Evolutionary conservation across 1,140 invertebrate genomes (phyloP).

Genomic region (Drosophila arawakana): DNA sequence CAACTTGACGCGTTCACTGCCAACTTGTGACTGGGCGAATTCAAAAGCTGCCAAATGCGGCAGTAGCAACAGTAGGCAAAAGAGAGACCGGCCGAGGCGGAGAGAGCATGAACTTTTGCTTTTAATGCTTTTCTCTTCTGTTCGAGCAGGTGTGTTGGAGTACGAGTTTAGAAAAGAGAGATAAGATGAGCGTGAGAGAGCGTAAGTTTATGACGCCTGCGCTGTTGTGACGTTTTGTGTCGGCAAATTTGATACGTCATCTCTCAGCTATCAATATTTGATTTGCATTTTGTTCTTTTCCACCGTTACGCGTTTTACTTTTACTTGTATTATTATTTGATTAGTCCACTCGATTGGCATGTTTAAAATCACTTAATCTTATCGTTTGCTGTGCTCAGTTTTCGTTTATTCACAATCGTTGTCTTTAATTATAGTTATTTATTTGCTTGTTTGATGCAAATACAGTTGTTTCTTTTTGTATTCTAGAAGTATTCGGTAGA

Average conservation of each 20-base stretch:
- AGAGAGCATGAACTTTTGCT: constrained; percentile 33
- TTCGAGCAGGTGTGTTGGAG: constrained; percentile 43
- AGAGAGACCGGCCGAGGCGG: neutral
- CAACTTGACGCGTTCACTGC: constrained; percentile 40
- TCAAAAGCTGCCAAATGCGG: constrained; percentile 31
- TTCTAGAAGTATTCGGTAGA: neutral
- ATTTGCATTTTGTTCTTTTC: constrained; percentile 12
- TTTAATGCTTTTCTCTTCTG: constrained; percentile 16
- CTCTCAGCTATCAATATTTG: constrained; percentile 17
- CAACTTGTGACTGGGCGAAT: constrained; percentile 48
- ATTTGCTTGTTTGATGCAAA: neutral
- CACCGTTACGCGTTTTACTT: constrained; percentile 22
- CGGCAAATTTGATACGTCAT: constrained; percentile 29
- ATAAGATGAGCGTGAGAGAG: neutral
- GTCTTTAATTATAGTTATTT: neutral
- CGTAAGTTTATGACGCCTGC: constrained; percentile 45
- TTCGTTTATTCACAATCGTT: neutral
- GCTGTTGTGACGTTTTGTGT: constrained; percentile 15
- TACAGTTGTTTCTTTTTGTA: neutral
- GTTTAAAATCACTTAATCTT: constrained; percentile 4
- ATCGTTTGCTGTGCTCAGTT: constrained; percentile 2
- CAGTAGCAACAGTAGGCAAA: neutral
- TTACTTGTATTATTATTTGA: constrained; percentile 4
- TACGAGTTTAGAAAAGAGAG: constrained; percentile 7
- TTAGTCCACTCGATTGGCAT: constrained; percentile 33